A percentile compares a stretch with the other conserved stretches of the same genome.
Conservation (phyloP, 2,888 invertebrate species). For the Spilarctia lutea region DNA sequence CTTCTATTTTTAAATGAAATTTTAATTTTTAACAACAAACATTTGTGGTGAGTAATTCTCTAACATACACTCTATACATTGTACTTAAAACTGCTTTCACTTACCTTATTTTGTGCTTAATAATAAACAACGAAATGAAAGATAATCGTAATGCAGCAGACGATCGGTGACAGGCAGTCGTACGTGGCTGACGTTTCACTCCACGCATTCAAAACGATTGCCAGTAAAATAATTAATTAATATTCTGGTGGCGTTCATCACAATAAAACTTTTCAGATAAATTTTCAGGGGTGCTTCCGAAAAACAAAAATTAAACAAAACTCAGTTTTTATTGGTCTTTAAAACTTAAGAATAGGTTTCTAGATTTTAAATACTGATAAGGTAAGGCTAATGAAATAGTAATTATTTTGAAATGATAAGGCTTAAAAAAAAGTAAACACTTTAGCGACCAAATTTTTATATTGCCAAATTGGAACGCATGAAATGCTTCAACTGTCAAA, state of each 20-base stretch:
- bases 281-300: neutral
- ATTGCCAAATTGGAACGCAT: slow-evolving; percentile 27
- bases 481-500: slow-evolving; percentile 51
- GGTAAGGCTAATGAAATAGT: neutral
- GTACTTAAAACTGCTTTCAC: slow-evolving; percentile 26
- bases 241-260: slow-evolving; percentile 21
- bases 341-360: neutral
- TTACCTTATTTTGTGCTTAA: slow-evolving; percentile 57
- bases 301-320: neutral
- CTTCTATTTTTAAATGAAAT: slow-evolving; percentile 54
- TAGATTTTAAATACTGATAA: neutral
- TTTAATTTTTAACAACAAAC: slow-evolving; percentile 1
- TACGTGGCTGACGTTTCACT: slow-evolving; percentile 86
- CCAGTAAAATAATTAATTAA: slow-evolving; percentile 48
- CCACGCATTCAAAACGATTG: slow-evolving; percentile 80
- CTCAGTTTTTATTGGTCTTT: neutral
- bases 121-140: slow-evolving; percentile 47
- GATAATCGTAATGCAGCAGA: slow-evolving; percentile 41
- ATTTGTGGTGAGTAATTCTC: slow-evolving; percentile 1
- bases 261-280: no score
- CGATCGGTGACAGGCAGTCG: slow-evolving; percentile 66
- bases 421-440: no score
- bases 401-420: neutral
- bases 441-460: neutral
- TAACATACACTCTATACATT: slow-evolving; percentile 7